Percentiles rank a stretch among this genome's conserved stretches.
phyloP scores from a whole-genome alignment of 2,888 invertebrate species.

The Agrenia bidenticulata region DNA sequence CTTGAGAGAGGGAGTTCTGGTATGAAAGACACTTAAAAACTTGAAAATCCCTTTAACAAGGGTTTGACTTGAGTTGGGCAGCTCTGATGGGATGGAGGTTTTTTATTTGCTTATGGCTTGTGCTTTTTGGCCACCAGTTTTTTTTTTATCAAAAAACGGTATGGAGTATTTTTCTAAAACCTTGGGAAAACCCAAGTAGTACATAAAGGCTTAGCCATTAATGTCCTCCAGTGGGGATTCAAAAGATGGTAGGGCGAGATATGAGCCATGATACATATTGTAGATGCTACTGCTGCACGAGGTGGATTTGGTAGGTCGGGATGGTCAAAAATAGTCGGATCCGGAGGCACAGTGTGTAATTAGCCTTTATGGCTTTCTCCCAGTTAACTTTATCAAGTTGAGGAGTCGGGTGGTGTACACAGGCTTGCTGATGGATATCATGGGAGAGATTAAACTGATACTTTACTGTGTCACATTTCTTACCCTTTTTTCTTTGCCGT shows the following conservation, averaged over 20 bases:
- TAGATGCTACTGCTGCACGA: too few relatives aligned
- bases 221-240: constrained; percentile 6
- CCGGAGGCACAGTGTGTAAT: constrained; percentile 4
- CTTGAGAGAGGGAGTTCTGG: too few relatives aligned
- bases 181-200: too few relatives aligned
- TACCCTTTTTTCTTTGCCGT: too few relatives aligned
- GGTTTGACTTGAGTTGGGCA: too few relatives aligned
- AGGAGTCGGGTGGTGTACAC: neutral
- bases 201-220: constrained; percentile 1
- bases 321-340: neutral
- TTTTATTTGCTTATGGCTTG: neutral
- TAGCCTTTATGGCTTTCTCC: constrained; percentile 17
- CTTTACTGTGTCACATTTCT: too few relatives aligned
- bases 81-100: too few relatives aligned
- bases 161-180: constrained; percentile 9
- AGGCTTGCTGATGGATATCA: constrained; percentile 16
- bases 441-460: constrained; percentile 13
- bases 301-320: too few relatives aligned
- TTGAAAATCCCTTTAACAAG: too few relatives aligned
- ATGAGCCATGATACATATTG: too few relatives aligned
- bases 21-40: too few relatives aligned
- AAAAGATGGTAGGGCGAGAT: constrained; percentile 1
- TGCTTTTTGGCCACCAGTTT: neutral
- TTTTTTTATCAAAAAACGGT: constrained; percentile 13
- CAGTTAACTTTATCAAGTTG: neutral